phyloP scores from a whole-genome alignment of 2,113 vertebrate genomes.

The Heterotilapia buettikoferi region DNA sequence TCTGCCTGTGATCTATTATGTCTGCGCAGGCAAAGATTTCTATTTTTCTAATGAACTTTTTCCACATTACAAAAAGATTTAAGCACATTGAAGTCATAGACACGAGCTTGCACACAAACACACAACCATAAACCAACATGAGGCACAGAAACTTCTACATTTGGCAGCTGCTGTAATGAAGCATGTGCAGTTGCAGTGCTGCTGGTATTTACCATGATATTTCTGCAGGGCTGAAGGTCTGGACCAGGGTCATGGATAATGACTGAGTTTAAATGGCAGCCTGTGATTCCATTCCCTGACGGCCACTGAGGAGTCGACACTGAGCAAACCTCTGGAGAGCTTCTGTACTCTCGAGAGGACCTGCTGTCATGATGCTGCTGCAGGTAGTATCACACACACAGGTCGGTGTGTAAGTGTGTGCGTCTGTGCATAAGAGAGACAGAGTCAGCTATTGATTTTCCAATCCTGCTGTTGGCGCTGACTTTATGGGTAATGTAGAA shows the following conservation, averaged over 20 bases:
- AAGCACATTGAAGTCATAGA: not conserved
- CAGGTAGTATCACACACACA: not conserved
- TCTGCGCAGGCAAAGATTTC: not conserved
- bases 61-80: not conserved
- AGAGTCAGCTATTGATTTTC: slow-evolving; percentile 22
- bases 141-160: not conserved
- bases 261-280: slow-evolving; percentile 63
- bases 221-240: slow-evolving; percentile 41
- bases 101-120: not conserved
- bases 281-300: slow-evolving; percentile 18
- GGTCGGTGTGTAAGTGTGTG: not conserved
- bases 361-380: not conserved
- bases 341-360: slow-evolving; percentile 12
- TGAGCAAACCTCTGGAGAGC: slow-evolving; percentile 22
- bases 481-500: slow-evolving; percentile 16
- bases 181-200: not conserved
- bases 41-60: not conserved
- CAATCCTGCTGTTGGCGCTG: not conserved
- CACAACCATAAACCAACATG: not conserved
- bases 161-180: not conserved
- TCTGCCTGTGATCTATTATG: not conserved
- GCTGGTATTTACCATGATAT: slow-evolving; percentile 58
- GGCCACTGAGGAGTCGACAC: not conserved
- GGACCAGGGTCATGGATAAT: slow-evolving; percentile 36
- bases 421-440: not conserved